Evolutionary conservation across 2,888 invertebrate genomes (phyloP).

Genomic region (Lysandra coridon): DNA sequence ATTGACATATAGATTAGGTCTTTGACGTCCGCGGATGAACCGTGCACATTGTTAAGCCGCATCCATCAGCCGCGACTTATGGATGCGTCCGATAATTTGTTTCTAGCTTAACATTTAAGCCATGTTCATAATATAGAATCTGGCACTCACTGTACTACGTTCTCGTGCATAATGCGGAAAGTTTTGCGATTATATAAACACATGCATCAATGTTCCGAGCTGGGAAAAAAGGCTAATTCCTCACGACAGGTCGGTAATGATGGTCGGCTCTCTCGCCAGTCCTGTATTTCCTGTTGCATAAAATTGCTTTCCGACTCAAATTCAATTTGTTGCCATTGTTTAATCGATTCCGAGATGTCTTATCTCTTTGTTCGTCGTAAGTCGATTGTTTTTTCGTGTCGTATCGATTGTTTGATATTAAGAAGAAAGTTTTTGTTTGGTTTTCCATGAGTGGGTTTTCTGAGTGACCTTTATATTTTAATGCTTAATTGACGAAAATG

Average conservation of each 20-base stretch:
- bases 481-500: background rate
- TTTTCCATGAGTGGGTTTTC: background rate
- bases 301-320: conserved; percentile 58
- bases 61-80: too few species aligned
- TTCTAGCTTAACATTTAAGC: too few species aligned
- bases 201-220: conserved; percentile 35
- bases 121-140: background rate
- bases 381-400: conserved; percentile 20
- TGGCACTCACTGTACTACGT: background rate
- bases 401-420: background rate
- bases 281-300: conserved; percentile 75
- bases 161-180: conserved; percentile 14
- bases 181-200: conserved; percentile 30
- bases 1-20: too few species aligned
- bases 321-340: conserved; percentile 51
- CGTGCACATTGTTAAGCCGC: too few species aligned
- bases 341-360: conserved; percentile 61
- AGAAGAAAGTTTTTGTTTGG: conserved; percentile 11
- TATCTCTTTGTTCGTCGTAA: conserved; percentile 54
- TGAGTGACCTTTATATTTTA: background rate
- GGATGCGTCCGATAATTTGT: too few species aligned
- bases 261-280: conserved; percentile 53
- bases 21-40: too few species aligned
- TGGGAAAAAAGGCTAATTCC: conserved; percentile 54
- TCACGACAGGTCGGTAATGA: conserved; percentile 57